phyloP scores from a whole-genome alignment of 37 sponge, comb jelly and placozoan species.

The Mnemiopsis leidyi region DNA sequence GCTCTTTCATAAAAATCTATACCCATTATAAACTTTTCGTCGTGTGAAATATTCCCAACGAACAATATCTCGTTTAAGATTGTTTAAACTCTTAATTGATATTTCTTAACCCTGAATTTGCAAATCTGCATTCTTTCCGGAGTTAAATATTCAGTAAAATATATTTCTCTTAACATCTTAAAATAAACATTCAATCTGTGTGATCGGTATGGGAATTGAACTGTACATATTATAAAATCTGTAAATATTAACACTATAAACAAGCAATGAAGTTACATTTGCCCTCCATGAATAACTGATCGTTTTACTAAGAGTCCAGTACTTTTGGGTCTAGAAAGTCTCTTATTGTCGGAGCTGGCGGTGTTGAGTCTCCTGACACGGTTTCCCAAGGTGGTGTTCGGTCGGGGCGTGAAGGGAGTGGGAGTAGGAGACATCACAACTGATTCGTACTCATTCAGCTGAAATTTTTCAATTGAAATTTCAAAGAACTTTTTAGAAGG shows the following conservation, averaged over 20 bases:
- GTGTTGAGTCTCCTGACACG: neutral
- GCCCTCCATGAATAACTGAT: slow-evolving; percentile 41
- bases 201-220: neutral
- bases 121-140: no score
- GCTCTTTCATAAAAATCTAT: no score
- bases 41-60: neutral
- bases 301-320: slow-evolving; percentile 55
- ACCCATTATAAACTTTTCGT: no score
- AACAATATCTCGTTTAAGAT: neutral
- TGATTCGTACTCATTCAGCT: slow-evolving; percentile 61
- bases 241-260: neutral
- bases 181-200: neutral
- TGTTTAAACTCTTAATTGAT: neutral
- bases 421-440: slow-evolving; percentile 24
- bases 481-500: no score
- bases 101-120: neutral
- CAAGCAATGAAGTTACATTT: neutral
- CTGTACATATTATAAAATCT: neutral
- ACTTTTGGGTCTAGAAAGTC: slow-evolving; percentile 35
- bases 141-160: neutral
- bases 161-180: neutral
- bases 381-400: slow-evolving; percentile 49
- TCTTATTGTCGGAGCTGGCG: neutral
- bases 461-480: neutral
- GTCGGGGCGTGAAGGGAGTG: slow-evolving; percentile 40